Evolutionary conservation across 1,140 invertebrate species (phyloP).

Genomic region (Gryon sp.): DNA sequence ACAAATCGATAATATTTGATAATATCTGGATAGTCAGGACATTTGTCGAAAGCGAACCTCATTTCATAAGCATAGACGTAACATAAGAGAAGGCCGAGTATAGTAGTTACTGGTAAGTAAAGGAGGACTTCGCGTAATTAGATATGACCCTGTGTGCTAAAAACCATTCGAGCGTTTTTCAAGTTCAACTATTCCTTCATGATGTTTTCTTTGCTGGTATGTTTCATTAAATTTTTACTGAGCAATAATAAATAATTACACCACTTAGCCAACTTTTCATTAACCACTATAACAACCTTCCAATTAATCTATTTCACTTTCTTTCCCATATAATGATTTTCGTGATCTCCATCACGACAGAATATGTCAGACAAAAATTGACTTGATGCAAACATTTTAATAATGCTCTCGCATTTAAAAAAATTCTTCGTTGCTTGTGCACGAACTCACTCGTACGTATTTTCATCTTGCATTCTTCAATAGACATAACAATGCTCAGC

Average conservation of each 20-base stretch:
- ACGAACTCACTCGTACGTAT: constrained; percentile 6
- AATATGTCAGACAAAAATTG: not conserved
- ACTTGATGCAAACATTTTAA: not conserved
- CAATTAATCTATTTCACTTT: not conserved
- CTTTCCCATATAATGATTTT: not conserved
- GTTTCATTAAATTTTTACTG: constrained; percentile 40
- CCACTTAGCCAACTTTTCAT: constrained; percentile 10
- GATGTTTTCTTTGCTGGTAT: constrained; percentile 47
- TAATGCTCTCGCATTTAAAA: constrained; percentile 8
- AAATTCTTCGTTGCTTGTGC: constrained; percentile 4
- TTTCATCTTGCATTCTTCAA: constrained; percentile 18
- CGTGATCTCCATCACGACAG: not conserved
- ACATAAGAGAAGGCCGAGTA: constrained; percentile 24
- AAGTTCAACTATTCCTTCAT: constrained; percentile 55
- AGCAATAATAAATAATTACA: constrained; percentile 32
- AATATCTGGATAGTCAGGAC: constrained; percentile 41
- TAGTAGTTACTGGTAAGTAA: constrained; percentile 21
- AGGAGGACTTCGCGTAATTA: constrained; percentile 34
- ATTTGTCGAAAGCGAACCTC: constrained; percentile 15
- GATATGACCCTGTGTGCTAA: constrained; percentile 27
- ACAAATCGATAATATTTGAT: constrained; percentile 14
- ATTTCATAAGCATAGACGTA: constrained; percentile 37
- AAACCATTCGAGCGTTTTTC: constrained; percentile 41
- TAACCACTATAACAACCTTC: not conserved
- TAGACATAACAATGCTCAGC: not conserved